Base-by-base conservation (phyloP, 64 coral and sea anemone genomes). In the Montipora efflorescens region DNA sequence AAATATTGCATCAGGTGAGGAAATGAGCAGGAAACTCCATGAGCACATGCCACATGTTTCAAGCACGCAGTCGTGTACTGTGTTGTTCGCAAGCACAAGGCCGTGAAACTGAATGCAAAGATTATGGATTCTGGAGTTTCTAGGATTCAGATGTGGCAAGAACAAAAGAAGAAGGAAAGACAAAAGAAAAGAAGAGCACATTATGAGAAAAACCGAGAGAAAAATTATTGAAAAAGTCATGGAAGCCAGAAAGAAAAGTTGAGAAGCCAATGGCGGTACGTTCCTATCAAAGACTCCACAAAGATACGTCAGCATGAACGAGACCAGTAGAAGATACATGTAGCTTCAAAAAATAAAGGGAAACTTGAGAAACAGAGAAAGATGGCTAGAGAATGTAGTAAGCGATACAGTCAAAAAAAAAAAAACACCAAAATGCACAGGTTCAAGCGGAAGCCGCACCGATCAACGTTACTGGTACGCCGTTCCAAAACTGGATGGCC, bases 321-420 rank as follows among this genome's bases (percentile, higher is more conserved):
- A 88, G 75, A 88, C 67, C 70, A 55, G 86, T 23, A 88, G 86
- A 88, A 88, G 75, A 88, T 51, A 36, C 36, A 36, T 36, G 36
- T 2, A 75, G 20, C 86, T 88, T 88, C 68, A 75, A 70, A 88
- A 75, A 75, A 75, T 75, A 75, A 75, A 88, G 86, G 44, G 58
- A 88, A 75, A 88, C 70, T 88, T 75, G 86, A 88, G 25, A 88
- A 88, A 25, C 43, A 88, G 58, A 88, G 48, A 88, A 88, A 75
- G 70, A 25, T 88, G 86, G 68, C 48, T 52, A 88, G 68, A 88
- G 86, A 88, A 75, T 10, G 71, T 23, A 76, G 86, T 57, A 88
- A 88, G 70, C 14, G 70, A 58, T 88, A 88, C 86, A 49, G 70
- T n/a, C 47, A 36, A 36, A 36, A 75, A 75, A 88, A 76, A 18